Conservation (phyloP, 2,113 vertebrate species). For the Tringa solitaria region DNA sequence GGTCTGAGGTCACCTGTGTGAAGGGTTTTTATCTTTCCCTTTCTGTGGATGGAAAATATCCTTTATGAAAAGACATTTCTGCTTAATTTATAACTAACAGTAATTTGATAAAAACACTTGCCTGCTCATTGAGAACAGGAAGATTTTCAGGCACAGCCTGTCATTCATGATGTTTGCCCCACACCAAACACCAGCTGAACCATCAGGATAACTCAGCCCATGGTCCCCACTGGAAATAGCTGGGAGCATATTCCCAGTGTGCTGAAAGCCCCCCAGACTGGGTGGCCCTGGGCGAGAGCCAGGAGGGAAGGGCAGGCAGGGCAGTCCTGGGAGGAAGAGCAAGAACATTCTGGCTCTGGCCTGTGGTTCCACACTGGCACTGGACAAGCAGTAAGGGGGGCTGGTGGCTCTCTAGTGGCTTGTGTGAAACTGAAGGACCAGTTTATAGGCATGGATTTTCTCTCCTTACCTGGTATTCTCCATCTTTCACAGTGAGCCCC, state of each 20-base stretch:
- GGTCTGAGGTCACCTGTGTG: neutral
- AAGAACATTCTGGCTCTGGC: neutral
- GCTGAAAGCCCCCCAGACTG: neutral
- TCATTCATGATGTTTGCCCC: neutral
- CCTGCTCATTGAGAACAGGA: neutral
- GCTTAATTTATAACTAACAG: neutral
- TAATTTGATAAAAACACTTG: neutral
- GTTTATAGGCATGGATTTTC: neutral
- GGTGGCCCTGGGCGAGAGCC: neutral
- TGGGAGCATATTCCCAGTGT: rapidly evolving
- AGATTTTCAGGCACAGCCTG: neutral
- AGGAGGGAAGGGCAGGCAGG: neutral
- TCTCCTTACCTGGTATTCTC: neutral
- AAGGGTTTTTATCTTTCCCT: neutral
- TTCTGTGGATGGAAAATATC: neutral
- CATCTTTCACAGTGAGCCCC: rapidly evolving
- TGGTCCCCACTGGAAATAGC: neutral
- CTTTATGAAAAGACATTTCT: neutral
- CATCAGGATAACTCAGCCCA: neutral
- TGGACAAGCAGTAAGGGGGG: neutral
- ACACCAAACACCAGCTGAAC: neutral
- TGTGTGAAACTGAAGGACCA: no score
- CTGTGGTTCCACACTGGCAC: no score
- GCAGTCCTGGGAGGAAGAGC: neutral
- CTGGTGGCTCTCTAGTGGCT: neutral